Conservation (phyloP, 2,797 vertebrate genomes). For the Sphenopsis melanotis region DNA sequence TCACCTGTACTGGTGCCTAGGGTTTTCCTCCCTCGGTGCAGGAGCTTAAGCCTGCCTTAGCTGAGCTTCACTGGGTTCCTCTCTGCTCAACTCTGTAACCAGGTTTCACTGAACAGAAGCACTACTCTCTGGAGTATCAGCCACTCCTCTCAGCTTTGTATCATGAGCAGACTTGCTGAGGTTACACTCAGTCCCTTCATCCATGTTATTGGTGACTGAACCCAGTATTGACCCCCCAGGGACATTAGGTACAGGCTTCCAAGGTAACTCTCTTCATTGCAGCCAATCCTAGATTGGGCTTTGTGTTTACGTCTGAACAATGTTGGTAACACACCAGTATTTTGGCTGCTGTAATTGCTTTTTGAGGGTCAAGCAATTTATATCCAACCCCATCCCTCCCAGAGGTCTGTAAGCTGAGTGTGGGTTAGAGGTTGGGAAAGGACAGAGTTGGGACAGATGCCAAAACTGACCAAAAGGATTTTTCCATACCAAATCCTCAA, state of each 20-base stretch:
- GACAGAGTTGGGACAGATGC: neutral
- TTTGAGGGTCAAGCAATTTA: neutral
- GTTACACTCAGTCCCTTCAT: neutral
- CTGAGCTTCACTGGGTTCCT: neutral
- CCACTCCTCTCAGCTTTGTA: neutral
- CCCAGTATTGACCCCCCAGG: fast-evolving
- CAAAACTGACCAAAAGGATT: neutral
- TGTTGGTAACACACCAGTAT: neutral
- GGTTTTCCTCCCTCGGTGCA: neutral
- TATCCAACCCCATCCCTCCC: fast-evolving
- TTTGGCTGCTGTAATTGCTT: neutral
- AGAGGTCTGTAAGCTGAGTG: neutral
- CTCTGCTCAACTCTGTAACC: neutral
- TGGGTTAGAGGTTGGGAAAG: neutral
- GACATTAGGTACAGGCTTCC: neutral
- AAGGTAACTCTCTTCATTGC: neutral
- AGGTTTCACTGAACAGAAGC: neutral
- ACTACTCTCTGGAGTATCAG: neutral
- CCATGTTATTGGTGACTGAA: neutral
- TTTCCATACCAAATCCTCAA: neutral
- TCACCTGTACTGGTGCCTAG: neutral
- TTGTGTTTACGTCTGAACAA: neutral
- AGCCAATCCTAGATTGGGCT: fast-evolving
- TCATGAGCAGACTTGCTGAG: neutral
- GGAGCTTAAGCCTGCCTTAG: neutral